Evolutionary conservation across 2,113 vertebrate genomes (phyloP), one percentile per base, ranked within the genome.

Genomic region (Delphinapterus leucas): DNA sequence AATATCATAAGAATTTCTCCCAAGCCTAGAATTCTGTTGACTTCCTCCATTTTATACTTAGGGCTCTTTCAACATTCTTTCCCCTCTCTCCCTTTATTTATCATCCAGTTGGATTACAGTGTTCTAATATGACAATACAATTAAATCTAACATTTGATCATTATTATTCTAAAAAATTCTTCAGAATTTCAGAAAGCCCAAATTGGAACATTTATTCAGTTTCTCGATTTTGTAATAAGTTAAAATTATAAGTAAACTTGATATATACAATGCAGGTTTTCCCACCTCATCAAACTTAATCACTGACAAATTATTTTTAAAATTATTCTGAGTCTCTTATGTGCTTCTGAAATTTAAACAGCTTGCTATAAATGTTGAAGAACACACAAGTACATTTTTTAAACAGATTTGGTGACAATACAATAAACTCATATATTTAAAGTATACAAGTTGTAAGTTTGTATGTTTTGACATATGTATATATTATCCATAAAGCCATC

Each of bases 71-170:
- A 61, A 67, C 36, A 70, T 65, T 63, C 36, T 76, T 84, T 90
- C 53, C 31, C 55, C 23, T 85, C 53, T 28, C 73, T 87, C 21
- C 44, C 31, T 53, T 70, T 74, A 77, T 31, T 74, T 90, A 83
- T 47, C 44, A 95, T 38, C 11, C 26, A 80, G 36, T 60, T 93
- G 47, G 60, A 33, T n/a, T 86, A 81, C 25, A 80, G 60, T 11
- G 17, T 93, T 95, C 60, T 79, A 96, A 68, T 67, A 21, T 87
- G 47, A 96, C 23, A 55, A 25, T 61, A 96, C 74, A 88, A 68
- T 58, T 73, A 80, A 60, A 85, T 80, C 41, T 41, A 79, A 67
- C 23, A 80, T 92, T 77, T 95, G 25, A 55, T 63, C 33, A 47
- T n/a, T 58, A 74, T 47, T 44, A 84, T 84, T 95, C 55, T 89